Evolutionary conservation across 2,888 invertebrate genomes (phyloP), one percentile per base, ranked within the genome.

Genomic region (Erebia epiphron): DNA sequence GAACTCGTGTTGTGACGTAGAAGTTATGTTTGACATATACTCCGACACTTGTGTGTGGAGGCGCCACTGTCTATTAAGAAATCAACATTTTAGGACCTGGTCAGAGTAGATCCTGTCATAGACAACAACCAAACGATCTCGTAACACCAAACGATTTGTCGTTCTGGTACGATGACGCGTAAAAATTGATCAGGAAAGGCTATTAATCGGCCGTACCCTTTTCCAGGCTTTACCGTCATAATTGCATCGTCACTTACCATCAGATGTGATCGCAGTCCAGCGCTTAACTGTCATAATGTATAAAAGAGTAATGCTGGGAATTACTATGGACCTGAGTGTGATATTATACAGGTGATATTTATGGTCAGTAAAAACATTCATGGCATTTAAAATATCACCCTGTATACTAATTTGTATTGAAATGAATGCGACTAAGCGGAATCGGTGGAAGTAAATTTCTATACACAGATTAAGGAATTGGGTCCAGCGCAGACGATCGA

Each of bases 391-490:
- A 52, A 16, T 52, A 16, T 13, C 11, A 13, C 26, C 21, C 26
- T 56, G 56, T 56, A 21, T 56, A 26, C 3, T 26, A 26, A 26
- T 18, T 56, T 21, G n/a, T 54, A 54, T 54, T 16, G 14, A 16
- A 16, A 56, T 56, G 10, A 21, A 21, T 26, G 5, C 21, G 62
- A 63, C 26, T 52, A 52, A 54, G 71, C 68, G 69, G 75, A 77
- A 76, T 79, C 79, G 80, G 79, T 83, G 82, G 82, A 82, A 83
- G 16, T 86, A 85, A 84, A 86, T 88, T 85, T 89, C 85, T 88
- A 86, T 83, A 85, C 85, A 73, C 82, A 81, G 83, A 82, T 79
- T 76, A 77, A 74, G 73, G 75, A 73, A 72, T 69, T 63, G 62
- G n/a, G n/a, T 41, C 41, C 10, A 41, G 10, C 60, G 10, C 41